These are phyloP conservation scores for Micromussa lordhowensis DNA, from an alignment of 92 coral and sea anemone species.

Conservation along the genomic window DNA sequence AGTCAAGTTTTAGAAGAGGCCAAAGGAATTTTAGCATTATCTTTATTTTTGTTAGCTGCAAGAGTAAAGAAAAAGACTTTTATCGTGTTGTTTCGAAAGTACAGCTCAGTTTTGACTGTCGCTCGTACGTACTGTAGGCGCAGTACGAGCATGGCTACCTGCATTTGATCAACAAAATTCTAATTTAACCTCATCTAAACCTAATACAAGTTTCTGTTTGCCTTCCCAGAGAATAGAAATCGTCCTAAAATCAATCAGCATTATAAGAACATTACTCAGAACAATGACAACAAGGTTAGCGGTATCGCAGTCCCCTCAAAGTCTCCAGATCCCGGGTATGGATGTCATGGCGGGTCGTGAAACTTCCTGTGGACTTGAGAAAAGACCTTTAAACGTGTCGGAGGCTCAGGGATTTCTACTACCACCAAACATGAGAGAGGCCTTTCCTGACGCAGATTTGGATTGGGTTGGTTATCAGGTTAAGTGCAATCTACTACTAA, in stretches of 20 bases:
- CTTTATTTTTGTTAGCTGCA: no score
- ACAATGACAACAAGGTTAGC: constrained; percentile 28
- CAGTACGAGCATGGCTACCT: no score
- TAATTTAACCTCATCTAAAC: background rate
- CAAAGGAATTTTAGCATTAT: no score
- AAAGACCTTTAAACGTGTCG: constrained; percentile 5
- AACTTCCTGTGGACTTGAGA: constrained; percentile 19
- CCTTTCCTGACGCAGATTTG: background rate
- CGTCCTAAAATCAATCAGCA: constrained; percentile 8
- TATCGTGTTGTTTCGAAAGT: no score
- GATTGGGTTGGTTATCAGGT: constrained; percentile 29
- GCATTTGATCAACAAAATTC: no score
- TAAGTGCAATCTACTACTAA: background rate
- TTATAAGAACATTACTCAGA: constrained; percentile 15
- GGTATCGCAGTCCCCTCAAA: constrained; percentile 24
- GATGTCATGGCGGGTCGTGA: constrained; percentile 21
- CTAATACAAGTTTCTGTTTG: background rate
- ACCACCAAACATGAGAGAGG: constrained; percentile 13
- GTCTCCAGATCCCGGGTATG: constrained; percentile 13
- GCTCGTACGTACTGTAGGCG: no score
- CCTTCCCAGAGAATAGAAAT: constrained; percentile 8
- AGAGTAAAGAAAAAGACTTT: no score
- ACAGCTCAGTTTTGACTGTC: no score
- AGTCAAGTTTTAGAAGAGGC: no score
- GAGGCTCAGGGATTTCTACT: constrained; percentile 16